These are phyloP conservation scores for Amblyteles armatorius DNA, from an alignment of 2,888 invertebrate genomes.

Conservation along the genomic window DNA sequence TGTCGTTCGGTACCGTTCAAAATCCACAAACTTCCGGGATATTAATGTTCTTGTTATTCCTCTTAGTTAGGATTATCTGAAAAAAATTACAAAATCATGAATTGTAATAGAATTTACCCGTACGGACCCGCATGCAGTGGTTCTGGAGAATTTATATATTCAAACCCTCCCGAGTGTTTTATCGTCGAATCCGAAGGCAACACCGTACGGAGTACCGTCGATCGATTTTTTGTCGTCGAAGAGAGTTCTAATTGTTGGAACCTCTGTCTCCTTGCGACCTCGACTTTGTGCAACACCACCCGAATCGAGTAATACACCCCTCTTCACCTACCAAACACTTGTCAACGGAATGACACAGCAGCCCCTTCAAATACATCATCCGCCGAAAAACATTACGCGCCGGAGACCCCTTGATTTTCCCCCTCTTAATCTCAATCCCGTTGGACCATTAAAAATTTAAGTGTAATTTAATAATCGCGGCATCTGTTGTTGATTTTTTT, in stretches of 20 bases:
- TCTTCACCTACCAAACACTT: neutral
- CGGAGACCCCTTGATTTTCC: neutral
- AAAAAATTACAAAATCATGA: slow-evolving; percentile 4
- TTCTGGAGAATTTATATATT: slow-evolving; percentile 35
- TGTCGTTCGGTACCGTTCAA: slow-evolving; percentile 30
- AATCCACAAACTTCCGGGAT: neutral
- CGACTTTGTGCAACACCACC: slow-evolving; percentile 1
- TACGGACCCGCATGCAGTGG: slow-evolving; percentile 34
- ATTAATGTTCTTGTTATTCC: neutral
- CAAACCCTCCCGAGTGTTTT: slow-evolving; percentile 11
- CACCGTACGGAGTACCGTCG: slow-evolving; percentile 5
- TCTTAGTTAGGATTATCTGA: slow-evolving; percentile 15
- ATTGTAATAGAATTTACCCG: slow-evolving; percentile 2
- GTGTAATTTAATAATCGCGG: neutral
- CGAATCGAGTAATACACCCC: slow-evolving; percentile 6
- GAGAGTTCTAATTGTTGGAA: slow-evolving; percentile 6
- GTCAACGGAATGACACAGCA: neutral
- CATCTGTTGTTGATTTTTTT: neutral
- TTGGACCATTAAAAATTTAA: neutral
- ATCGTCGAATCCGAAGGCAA: neutral
- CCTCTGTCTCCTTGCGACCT: neutral
- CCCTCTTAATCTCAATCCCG: neutral
- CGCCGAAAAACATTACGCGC: neutral
- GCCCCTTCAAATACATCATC: neutral
- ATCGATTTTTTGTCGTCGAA: slow-evolving; percentile 6